phyloP scores from a whole-genome alignment of 2,113 vertebrate species.

The Taxidea taxus region DNA sequence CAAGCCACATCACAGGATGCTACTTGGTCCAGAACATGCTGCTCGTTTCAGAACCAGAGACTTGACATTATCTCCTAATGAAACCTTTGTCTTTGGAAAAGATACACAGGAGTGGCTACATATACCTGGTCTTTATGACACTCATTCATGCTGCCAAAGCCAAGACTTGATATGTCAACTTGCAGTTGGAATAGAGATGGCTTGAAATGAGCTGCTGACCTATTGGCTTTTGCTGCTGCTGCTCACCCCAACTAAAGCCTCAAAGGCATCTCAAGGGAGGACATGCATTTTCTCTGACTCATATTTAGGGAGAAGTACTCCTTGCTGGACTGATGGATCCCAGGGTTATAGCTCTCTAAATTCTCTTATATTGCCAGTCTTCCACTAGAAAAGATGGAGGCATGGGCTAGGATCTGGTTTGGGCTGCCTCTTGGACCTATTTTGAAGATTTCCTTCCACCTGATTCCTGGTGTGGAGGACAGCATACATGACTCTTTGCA shows the following conservation, averaged over 20 bases:
- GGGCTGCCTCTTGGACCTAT: background rate
- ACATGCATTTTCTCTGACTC: background rate
- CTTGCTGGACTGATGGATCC: background rate
- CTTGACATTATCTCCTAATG: background rate
- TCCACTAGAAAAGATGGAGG: background rate
- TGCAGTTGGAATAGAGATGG: background rate
- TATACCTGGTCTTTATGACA: background rate
- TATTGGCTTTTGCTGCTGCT: background rate
- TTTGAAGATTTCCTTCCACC: background rate
- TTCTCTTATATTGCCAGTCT: background rate
- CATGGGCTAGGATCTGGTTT: background rate
- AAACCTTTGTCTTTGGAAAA: background rate
- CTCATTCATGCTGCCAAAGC: background rate
- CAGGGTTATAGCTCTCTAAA: background rate
- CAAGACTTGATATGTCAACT: background rate
- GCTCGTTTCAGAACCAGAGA: background rate
- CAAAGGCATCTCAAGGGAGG: background rate
- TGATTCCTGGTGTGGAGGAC: background rate
- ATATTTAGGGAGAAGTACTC: background rate
- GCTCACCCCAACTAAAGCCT: background rate
- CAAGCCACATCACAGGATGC: background rate
- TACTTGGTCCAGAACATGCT: background rate
- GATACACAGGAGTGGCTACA: background rate
- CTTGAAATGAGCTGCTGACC: background rate
- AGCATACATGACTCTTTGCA: background rate